Percentiles rank a stretch among this genome's conserved stretches.
Evolutionary conservation across 2,888 invertebrate genomes (phyloP).

Genomic region (Meta bourneti): DNA sequence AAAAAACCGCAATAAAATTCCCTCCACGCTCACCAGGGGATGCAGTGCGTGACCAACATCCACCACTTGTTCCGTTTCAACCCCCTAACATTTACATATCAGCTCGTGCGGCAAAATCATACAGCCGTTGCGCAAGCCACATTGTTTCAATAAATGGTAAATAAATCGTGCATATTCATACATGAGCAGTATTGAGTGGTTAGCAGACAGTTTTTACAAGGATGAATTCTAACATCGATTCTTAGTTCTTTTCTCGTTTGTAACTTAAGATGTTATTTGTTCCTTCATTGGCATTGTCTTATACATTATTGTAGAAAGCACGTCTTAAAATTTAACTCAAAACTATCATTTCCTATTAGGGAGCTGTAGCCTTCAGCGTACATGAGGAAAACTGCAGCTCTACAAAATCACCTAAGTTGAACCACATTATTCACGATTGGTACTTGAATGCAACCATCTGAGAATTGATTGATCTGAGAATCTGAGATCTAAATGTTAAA

Average conservation of each 20-base stretch:
- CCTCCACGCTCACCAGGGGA: conserved; percentile 30
- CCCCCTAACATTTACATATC: background rate
- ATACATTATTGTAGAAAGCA: no score
- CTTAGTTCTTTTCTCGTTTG: background rate
- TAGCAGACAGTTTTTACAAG: background rate
- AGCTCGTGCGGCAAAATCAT: background rate
- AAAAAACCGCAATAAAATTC: conserved; percentile 32
- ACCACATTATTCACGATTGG: no score
- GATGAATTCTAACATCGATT: background rate
- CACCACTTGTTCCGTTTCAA: conserved; percentile 1
- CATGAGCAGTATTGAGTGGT: background rate
- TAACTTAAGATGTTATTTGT: no score
- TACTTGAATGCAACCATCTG: no score
- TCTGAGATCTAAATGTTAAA: no score
- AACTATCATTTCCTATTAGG: no score
- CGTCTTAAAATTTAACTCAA: no score
- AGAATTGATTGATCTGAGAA: no score
- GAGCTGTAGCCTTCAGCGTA: no score
- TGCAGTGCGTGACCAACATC: conserved; percentile 37
- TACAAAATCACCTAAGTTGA: no score
- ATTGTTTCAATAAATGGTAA: background rate
- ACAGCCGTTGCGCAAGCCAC: background rate
- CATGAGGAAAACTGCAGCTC: no score
- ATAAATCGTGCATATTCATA: background rate
- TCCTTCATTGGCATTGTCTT: no score